A percentile compares a stretch with the other conserved stretches of the same genome.
Evolutionary conservation across 2,113 vertebrate species (phyloP).

Genomic region (Caretta caretta): DNA sequence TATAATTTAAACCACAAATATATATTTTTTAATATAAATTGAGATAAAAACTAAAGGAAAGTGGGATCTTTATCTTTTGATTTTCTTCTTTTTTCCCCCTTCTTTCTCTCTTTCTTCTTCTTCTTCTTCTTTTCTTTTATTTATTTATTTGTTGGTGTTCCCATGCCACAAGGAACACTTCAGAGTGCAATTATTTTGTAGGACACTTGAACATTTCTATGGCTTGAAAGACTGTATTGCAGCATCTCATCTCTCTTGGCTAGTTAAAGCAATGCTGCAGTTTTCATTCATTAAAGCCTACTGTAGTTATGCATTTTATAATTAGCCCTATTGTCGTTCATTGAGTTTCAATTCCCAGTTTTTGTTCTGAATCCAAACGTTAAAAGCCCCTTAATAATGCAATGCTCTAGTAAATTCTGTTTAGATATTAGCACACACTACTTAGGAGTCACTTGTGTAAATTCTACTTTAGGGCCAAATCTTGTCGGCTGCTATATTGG

Average conservation of each 20-base stretch:
- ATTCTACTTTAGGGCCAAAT: conserved; percentile 24
- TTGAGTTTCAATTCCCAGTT: conserved; percentile 52
- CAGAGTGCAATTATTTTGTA: conserved; percentile 63
- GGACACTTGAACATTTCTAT: conserved; percentile 52
- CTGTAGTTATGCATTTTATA: conserved; percentile 60
- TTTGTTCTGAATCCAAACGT: conserved; percentile 45
- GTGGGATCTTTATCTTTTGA: conserved; percentile 29
- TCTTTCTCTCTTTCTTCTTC: no score
- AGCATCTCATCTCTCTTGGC: conserved; percentile 30
- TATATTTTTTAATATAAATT: conserved; percentile 56
- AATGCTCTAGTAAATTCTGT: background rate
- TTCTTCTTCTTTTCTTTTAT: background rate
- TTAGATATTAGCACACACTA: background rate
- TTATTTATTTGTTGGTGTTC: background rate
- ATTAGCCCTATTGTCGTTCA: conserved; percentile 58
- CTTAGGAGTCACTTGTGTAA: background rate
- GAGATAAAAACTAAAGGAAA: conserved; percentile 52
- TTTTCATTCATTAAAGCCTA: conserved; percentile 62
- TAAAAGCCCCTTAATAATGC: conserved; percentile 44
- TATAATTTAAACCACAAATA: conserved; percentile 63
- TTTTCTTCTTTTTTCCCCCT: background rate
- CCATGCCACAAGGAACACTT: conserved; percentile 34
- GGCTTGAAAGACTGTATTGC: conserved; percentile 31
- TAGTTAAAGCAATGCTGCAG: conserved; percentile 28
- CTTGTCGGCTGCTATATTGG: background rate